Conservation (phyloP, 2,113 vertebrate genomes). For the Vulpes ferrilata region DNA sequence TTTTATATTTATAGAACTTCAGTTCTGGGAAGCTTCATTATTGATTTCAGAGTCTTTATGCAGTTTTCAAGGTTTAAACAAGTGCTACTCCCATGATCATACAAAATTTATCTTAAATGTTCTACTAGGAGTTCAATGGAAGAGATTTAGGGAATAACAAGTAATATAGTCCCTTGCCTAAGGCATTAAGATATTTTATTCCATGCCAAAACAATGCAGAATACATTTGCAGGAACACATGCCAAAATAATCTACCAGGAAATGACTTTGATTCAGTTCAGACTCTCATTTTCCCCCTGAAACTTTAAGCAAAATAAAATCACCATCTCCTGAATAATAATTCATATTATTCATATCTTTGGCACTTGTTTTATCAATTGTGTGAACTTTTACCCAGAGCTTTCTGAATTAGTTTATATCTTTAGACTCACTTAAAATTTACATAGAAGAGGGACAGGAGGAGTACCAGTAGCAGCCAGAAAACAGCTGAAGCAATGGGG, state of each 20-base stretch:
- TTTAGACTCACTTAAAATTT: background rate
- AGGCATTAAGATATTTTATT: constrained; percentile 55
- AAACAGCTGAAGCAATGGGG: no score
- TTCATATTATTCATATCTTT: background rate
- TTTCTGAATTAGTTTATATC: background rate
- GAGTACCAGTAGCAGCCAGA: no score
- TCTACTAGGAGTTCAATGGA: background rate
- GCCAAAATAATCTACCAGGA: constrained; percentile 11
- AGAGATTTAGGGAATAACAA: constrained; percentile 28
- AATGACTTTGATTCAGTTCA: constrained; percentile 39
- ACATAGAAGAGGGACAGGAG: no score
- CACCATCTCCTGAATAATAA: background rate
- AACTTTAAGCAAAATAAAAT: constrained; percentile 45
- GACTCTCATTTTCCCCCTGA: background rate
- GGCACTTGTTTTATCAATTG: background rate
- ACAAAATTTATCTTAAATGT: constrained; percentile 41
- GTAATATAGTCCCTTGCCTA: background rate
- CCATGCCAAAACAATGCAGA: background rate
- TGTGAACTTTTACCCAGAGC: background rate
- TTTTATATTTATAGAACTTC: constrained; percentile 54
- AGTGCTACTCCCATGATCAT: background rate
- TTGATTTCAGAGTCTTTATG: background rate
- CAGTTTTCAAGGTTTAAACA: constrained; percentile 14
- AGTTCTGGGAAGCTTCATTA: background rate
- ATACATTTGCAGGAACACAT: constrained; percentile 67